phyloP scores from a whole-genome alignment of 2,888 invertebrate genomes.

The Chorisops tibialis region DNA sequence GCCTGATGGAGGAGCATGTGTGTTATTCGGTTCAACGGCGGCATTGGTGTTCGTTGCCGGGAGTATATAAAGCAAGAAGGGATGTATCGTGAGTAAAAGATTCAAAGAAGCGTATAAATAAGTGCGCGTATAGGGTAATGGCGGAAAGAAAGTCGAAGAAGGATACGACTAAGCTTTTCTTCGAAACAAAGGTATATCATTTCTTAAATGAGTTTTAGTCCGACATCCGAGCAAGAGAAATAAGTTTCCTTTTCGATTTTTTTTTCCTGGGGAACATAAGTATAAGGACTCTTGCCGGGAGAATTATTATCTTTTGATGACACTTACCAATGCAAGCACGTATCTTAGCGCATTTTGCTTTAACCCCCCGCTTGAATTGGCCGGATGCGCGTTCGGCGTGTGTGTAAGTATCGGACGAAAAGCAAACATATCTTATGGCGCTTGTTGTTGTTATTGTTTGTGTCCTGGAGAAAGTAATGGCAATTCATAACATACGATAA shows the following conservation, averaged over 20 bases:
- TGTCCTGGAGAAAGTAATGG: constrained; percentile 24
- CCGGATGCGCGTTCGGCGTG: background rate
- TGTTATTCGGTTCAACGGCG: constrained; percentile 7
- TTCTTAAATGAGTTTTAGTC: constrained; percentile 29
- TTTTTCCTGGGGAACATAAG: background rate
- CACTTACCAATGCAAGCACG: constrained; percentile 29
- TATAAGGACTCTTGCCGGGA: constrained; percentile 22
- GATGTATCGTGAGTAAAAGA: constrained; percentile 22
- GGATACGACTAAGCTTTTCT: constrained; percentile 28
- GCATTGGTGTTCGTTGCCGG: background rate
- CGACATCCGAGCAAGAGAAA: no score
- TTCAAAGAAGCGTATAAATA: constrained; percentile 30
- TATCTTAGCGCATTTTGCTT: constrained; percentile 13
- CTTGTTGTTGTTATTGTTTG: background rate
- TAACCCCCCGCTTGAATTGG: background rate
- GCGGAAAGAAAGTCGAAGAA: constrained; percentile 13
- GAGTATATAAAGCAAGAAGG: constrained; percentile 19
- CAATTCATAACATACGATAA: constrained; percentile 31
- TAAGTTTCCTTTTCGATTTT: constrained; percentile 11
- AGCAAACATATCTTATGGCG: background rate
- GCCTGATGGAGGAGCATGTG: constrained; percentile 31
- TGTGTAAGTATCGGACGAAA: background rate
- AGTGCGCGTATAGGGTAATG: constrained; percentile 17
- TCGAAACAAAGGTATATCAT: constrained; percentile 11
- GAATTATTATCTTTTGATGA: constrained; percentile 33